A percentile compares a stretch with the other conserved stretches of the same genome.
phyloP scores from a whole-genome alignment of 2,888 invertebrate genomes.

The Scaptomyza caliginosa region DNA sequence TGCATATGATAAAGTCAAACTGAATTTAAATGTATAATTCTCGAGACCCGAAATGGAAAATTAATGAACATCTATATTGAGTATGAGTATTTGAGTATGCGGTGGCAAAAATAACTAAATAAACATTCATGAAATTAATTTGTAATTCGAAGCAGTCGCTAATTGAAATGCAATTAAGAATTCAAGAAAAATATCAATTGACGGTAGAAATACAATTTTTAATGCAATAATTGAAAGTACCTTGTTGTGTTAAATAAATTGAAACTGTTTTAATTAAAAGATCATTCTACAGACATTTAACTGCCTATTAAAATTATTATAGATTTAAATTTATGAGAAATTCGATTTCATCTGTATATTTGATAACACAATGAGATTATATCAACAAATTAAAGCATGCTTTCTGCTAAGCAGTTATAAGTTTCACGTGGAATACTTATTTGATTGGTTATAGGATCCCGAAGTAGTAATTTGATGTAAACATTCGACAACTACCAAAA shows the following conservation, averaged over 20 bases:
- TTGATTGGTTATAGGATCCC: not conserved
- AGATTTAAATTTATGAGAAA: not conserved
- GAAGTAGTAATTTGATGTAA: conserved; percentile 5
- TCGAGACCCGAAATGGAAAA: conserved; percentile 50
- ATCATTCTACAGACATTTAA: not conserved
- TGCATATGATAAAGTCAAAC: conserved; percentile 34
- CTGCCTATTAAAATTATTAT: not conserved
- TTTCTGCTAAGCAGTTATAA: no score
- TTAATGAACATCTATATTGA: conserved; percentile 53
- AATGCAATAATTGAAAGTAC: not conserved
- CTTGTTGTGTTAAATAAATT: not conserved
- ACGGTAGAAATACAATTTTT: not conserved
- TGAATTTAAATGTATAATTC: conserved; percentile 66
- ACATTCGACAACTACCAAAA: conserved; percentile 3
- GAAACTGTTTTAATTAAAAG: not conserved
- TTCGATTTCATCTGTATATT: no score
- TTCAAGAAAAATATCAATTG: conserved; percentile 6
- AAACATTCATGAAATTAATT: conserved; percentile 36
- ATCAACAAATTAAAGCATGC: no score
- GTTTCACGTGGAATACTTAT: no score
- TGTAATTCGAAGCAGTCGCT: conserved; percentile 36
- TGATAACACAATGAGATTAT: no score
- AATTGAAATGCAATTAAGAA: conserved; percentile 49
- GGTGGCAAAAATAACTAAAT: conserved; percentile 12
- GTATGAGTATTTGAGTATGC: conserved; percentile 21